Evolutionary conservation across 2,888 invertebrate genomes (phyloP).

Genomic region (Cephus pulcher): DNA sequence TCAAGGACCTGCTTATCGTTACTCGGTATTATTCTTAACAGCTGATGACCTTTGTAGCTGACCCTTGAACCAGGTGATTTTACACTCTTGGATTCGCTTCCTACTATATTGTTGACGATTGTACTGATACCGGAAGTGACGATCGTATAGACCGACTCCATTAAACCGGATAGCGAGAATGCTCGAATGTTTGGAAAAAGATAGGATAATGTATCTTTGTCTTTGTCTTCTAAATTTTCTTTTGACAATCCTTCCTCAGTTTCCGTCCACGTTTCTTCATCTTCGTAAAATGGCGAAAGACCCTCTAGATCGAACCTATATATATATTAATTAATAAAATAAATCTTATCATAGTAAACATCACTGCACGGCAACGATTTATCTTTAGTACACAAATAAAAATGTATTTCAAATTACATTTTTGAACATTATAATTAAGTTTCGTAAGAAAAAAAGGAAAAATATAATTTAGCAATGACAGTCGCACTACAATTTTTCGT

Average conservation of each 20-base stretch:
- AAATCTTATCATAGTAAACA: no score
- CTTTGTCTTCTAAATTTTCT: conserved; percentile 10
- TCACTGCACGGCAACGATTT: no score
- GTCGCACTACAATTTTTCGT: no score
- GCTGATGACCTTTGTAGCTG: conserved; percentile 71
- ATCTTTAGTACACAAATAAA: no score
- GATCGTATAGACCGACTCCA: conserved; percentile 50
- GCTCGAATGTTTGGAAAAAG: conserved; percentile 28
- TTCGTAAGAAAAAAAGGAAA: no score
- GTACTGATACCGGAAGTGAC: conserved; percentile 49
- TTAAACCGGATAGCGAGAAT: conserved; percentile 48
- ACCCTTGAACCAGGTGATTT: conserved; percentile 37
- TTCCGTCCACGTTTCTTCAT: no score
- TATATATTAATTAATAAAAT: no score
- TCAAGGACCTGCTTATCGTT: conserved; percentile 65
- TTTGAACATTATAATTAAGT: no score
- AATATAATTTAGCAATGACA: no score
- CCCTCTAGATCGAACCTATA: no score
- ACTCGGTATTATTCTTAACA: conserved; percentile 67
- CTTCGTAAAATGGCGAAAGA: no score
- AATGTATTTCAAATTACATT: no score
- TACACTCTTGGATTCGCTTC: conserved; percentile 44
- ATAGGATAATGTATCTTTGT: neutral
- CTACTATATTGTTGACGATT: conserved; percentile 50
- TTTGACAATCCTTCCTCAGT: neutral